A percentile compares a stretch with the other conserved stretches of the same genome.
Conservation (phyloP, 2,888 invertebrate genomes). For the Andrena flavipes region DNA sequence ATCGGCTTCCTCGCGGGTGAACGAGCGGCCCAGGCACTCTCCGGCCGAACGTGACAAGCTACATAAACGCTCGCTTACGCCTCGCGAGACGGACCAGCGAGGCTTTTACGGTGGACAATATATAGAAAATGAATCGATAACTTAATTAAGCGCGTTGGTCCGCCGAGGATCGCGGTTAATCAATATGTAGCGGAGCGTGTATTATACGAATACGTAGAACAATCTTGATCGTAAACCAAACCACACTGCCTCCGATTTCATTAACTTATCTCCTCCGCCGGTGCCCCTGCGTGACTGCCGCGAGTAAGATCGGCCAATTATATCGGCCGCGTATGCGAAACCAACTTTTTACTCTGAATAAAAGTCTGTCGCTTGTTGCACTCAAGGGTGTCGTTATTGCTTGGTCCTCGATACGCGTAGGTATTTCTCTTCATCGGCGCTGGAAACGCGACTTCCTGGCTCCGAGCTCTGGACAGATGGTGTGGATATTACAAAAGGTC, state of each 20-base stretch:
- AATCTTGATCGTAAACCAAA: constrained; percentile 80
- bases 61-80: constrained; percentile 71
- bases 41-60: constrained; percentile 71
- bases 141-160: constrained; percentile 80
- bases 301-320: constrained; percentile 77
- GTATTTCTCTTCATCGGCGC: constrained; percentile 1
- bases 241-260: constrained; percentile 80
- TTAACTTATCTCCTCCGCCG: constrained; percentile 80
- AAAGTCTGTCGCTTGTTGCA: constrained; percentile 33
- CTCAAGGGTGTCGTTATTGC: constrained; percentile 58
- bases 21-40: constrained; percentile 35
- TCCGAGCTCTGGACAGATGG: not conserved
- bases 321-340: constrained; percentile 51
- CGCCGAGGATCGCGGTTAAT: constrained; percentile 76
- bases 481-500: too few species aligned
- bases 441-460: not conserved
- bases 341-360: constrained; percentile 40
- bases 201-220: constrained; percentile 77
- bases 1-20: constrained; percentile 50
- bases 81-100: constrained; percentile 10
- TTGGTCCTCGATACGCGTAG: constrained; percentile 23
- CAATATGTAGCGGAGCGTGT: constrained; percentile 74
- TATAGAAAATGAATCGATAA: constrained; percentile 82
- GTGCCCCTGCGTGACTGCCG: constrained; percentile 80
- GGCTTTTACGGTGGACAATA: constrained; percentile 72